phyloP scores from a whole-genome alignment of 2,113 vertebrate genomes.

The Thamnophis sirtalis region DNA sequence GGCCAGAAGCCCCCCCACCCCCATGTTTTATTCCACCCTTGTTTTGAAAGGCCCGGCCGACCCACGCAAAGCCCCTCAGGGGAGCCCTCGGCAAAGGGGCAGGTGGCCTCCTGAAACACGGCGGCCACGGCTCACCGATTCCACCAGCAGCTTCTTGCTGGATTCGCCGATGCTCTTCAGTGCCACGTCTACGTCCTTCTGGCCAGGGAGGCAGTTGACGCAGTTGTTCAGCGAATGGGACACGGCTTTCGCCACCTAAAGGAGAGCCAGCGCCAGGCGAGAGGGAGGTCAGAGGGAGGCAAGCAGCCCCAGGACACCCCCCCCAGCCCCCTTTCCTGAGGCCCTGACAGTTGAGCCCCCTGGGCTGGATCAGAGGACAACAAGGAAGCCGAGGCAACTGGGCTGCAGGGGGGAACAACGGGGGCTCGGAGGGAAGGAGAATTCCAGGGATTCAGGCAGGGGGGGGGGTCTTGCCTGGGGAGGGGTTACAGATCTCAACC shows the following conservation, averaged over 20 bases:
- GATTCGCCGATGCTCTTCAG: constrained; percentile 96
- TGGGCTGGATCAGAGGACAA: not conserved
- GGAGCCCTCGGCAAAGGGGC: too few relatives aligned
- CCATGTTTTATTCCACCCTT: not conserved
- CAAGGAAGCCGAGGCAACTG: not conserved
- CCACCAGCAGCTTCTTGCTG: constrained; percentile 96
- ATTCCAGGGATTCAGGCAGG: not conserved
- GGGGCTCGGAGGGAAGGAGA: not conserved
- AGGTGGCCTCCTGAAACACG: not conserved
- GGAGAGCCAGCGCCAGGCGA: not conserved
- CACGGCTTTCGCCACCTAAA: constrained; percentile 96
- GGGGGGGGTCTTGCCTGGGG: too few relatives aligned
- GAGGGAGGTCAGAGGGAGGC: not conserved
- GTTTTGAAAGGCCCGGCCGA: not conserved
- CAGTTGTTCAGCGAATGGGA: constrained; percentile 98
- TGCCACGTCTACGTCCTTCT: constrained; percentile 98
- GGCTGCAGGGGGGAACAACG: too few relatives aligned
- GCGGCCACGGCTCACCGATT: constrained; percentile 77
- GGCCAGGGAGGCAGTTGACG: constrained; percentile 96
- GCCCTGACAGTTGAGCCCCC: not conserved
- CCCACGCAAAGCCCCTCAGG: too few relatives aligned
- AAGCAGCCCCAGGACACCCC: not conserved
- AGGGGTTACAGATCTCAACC: not conserved
- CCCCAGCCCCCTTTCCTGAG: not conserved
- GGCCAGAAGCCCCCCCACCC: not conserved